Base-by-base conservation (phyloP, 2,797 vertebrate species). In the Hemibagrus guttatus region DNA sequence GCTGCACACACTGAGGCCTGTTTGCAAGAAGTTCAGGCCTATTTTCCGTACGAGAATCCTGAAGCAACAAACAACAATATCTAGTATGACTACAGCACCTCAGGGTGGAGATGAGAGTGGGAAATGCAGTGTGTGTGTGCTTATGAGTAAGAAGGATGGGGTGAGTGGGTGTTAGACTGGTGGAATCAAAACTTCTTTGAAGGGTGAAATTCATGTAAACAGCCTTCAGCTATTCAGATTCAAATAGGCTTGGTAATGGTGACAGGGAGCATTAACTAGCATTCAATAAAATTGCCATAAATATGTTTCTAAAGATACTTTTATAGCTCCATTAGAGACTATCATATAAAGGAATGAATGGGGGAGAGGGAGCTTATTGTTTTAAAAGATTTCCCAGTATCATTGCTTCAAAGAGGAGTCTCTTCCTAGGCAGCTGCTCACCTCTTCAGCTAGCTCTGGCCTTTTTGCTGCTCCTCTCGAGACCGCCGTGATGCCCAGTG, bases 301-400 rank as follows among this genome's bases (percentile, higher is more conserved):
- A 63, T 81, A 52, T 85, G 9, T 85, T 82, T 56, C 61, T 31
- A 75, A 85, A 49, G 11, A 84, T 86, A 71, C 59, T 74, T 85
- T 75, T 84, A 86, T 66, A 79, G 75, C 28, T 72, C 83, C 61
- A 85, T 61, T 89, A 39, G 82, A 74, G 49, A 81, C 42, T 80
- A 52, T 75, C 78, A 74, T 71, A 72, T 68, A 42, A 85, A 58
- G 46, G 26, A 74, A 72, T 56, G 9, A 82, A 28, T 31, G 23
- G 54, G 71, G 68, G 46, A 86, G 49, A 76, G 46, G 69, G 46
- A 81, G 69, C 61, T 31, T 13, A n/a, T 46, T 56, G 58, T 92
- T 92, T 76, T 85, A 91, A 92, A 91, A 93, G 92, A 89, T 92
- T 94, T 94, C 93, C 86, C 91, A 93, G 78, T 91, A 91, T 88